Evolutionary conservation across 2,888 invertebrate genomes (phyloP), one percentile per base, ranked within the genome.

Genomic region (Agonopterix alstromeriana): DNA sequence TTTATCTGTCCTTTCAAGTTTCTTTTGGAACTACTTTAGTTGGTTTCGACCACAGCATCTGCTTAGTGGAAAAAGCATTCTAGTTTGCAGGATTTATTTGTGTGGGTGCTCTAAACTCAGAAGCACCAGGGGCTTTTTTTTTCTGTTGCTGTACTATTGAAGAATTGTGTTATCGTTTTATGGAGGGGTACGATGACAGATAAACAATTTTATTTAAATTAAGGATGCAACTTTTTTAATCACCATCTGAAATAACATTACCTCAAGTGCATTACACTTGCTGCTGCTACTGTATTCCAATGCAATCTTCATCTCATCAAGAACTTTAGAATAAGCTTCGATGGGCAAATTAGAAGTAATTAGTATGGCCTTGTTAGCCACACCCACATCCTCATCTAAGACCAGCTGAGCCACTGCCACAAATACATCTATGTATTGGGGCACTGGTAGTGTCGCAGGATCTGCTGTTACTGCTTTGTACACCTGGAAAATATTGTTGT

Each of bases 251-350:
- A 3, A 1, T 8, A 17, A 2, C 2, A 41, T 58, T 67, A 92
- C 92, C 88, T 94, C 94, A 78, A 92, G 93, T 47, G 93, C 90
- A 68, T 95, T 90, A 66, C 94, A 93, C 58, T 92, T 90, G 48
- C 91, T 79, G 46, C 90, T 89, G 56, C 91, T 92, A 63, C 82
- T 90, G 53, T 82, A 82, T 10, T 86, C 72, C 62, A 94, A 77
- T 9, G 91, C 84, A 55, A 90, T 89, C 52, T 90, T 87, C 64
- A 93, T 85, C 57, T 90, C 85, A 14, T 90, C 81, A 46, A 93
- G 65, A 8, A 92, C 73, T 59, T 88, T 83, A 1, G 89, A 82
- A 43, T 90, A 90, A 42, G 91, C 90, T 38, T 93, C 73, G 45
- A 79, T 58, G 49, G 56, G 92, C 88, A 65, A 77, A 67, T 61